Percentiles rank a stretch among this genome's conserved stretches.
Conservation (phyloP, 2,797 vertebrate genomes). For the Sarcophilus harrisii region DNA sequence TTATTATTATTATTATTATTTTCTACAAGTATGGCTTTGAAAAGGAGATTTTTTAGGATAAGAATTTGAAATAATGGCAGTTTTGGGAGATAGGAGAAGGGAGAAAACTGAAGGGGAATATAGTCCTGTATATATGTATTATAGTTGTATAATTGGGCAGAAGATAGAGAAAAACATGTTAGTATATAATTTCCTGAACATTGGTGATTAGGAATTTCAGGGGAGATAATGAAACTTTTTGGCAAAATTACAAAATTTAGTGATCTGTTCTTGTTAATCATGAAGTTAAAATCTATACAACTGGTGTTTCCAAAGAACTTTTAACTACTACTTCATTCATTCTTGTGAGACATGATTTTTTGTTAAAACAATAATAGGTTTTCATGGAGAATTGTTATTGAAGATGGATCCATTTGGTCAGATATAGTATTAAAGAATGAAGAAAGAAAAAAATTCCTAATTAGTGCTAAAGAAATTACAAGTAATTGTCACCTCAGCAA, state of each 20-base stretch:
- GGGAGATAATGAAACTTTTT: not conserved
- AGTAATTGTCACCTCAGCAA: slow-evolving; percentile 49
- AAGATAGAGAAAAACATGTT: not conserved
- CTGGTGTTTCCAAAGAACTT: slow-evolving; percentile 45
- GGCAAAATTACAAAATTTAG: slow-evolving; percentile 13
- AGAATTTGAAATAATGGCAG: too few relatives aligned
- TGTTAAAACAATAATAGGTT: slow-evolving; percentile 69
- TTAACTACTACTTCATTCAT: slow-evolving; percentile 42
- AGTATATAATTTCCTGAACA: not conserved
- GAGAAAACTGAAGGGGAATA: too few relatives aligned
- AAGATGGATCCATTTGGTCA: slow-evolving; percentile 60
- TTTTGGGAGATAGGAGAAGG: too few relatives aligned
- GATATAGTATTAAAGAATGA: slow-evolving; percentile 68
- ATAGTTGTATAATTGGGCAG: too few relatives aligned
- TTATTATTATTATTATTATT: too few relatives aligned
- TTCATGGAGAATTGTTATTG: slow-evolving; percentile 55
- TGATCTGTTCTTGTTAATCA: slow-evolving; percentile 27
- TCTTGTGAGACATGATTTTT: slow-evolving; percentile 65
- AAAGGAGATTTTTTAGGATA: too few relatives aligned
- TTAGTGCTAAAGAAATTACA: slow-evolving; percentile 64
- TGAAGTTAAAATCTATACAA: slow-evolving; percentile 45
- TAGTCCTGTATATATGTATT: too few relatives aligned
- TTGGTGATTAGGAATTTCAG: not conserved
- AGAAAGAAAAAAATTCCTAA: slow-evolving; percentile 66
- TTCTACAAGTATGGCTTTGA: too few relatives aligned